Percentiles rank a stretch among this genome's conserved stretches.
Evolutionary conservation across 2,797 vertebrate species (phyloP).

Genomic region (Natrix natrix): DNA sequence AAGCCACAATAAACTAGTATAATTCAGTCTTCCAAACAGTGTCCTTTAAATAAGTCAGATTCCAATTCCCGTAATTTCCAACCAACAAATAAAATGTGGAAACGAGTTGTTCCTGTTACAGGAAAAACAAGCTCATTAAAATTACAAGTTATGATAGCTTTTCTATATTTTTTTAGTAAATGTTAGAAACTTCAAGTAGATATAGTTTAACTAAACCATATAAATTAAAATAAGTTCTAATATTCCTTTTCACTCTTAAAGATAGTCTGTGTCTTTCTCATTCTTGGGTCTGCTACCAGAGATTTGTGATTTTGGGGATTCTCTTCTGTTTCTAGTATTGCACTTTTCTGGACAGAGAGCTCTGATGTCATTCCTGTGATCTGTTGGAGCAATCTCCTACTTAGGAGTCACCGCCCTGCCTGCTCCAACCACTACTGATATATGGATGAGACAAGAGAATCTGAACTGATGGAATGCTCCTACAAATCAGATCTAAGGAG

Average conservation of each 20-base stretch:
- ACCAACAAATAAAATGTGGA: neutral
- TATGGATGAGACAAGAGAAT: neutral
- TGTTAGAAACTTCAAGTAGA: neutral
- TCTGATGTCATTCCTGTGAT: neutral
- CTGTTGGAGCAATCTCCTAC: neutral
- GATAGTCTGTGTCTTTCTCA: neutral
- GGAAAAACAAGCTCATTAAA: neutral
- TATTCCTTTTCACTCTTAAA: neutral
- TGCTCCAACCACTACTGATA: neutral
- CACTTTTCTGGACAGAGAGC: neutral
- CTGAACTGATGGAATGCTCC: neutral
- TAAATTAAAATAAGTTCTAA: neutral
- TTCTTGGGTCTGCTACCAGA: neutral
- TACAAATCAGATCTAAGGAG: neutral
- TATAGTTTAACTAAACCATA: neutral
- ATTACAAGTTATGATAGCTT: neutral
- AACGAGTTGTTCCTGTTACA: neutral
- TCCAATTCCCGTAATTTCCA: neutral
- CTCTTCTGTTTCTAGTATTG: neutral
- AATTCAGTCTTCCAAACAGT: neutral
- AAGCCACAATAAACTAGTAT: neutral
- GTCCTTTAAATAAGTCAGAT: neutral
- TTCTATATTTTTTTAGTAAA: neutral
- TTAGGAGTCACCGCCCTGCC: neutral
- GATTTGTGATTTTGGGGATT: neutral